phyloP scores from a whole-genome alignment of 2,797 vertebrate genomes.

The Glyptemys insculpta region DNA sequence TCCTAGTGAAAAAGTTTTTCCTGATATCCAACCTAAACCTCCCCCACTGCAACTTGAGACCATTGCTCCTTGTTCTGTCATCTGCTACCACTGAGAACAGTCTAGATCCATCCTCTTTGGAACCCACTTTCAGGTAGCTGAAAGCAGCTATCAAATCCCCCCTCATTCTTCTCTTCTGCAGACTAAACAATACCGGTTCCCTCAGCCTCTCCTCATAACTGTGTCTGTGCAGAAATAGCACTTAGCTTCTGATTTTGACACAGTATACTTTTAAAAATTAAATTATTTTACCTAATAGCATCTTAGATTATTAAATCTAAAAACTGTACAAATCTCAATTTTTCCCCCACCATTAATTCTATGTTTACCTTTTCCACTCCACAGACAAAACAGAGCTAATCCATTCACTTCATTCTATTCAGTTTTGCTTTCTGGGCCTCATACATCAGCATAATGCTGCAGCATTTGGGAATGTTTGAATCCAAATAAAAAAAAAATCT shows the following conservation, averaged over 20 bases:
- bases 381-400: not conserved
- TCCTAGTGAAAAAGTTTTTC: too few relatives aligned
- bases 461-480: not conserved
- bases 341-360: not conserved
- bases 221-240: not conserved
- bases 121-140: too few relatives aligned
- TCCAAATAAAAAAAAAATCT: too few relatives aligned
- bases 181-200: too few relatives aligned
- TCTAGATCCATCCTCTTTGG: too few relatives aligned
- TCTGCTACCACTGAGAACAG: too few relatives aligned
- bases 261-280: not conserved
- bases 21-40: too few relatives aligned
- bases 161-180: too few relatives aligned
- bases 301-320: not conserved
- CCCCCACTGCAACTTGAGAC: too few relatives aligned
- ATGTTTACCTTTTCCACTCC: not conserved
- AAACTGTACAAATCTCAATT: not conserved
- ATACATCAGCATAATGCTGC: not conserved
- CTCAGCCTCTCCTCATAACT: too few relatives aligned
- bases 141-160: too few relatives aligned
- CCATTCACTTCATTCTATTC: not conserved
- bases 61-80: too few relatives aligned
- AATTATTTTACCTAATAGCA: not conserved
- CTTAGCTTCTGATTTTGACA: not conserved
- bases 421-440: slow-evolving; percentile 6